These are phyloP conservation scores for Tillus elongatus DNA, from an alignment of 2,888 invertebrate genomes.

Conservation along the genomic window DNA sequence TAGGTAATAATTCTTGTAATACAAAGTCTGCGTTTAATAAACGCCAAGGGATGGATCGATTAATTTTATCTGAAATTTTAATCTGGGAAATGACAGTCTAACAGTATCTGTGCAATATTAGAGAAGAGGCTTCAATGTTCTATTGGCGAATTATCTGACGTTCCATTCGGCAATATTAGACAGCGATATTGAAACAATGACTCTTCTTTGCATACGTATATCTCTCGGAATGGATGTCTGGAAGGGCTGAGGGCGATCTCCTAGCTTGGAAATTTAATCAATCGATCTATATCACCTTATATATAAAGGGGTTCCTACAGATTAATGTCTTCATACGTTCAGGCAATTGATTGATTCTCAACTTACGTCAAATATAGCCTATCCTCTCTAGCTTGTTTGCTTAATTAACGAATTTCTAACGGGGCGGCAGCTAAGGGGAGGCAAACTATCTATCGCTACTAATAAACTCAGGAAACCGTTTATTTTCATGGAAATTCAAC, in stretches of 20 bases:
- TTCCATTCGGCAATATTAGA: slow-evolving; percentile 3
- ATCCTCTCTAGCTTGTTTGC: not conserved
- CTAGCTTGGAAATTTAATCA: slow-evolving; percentile 25
- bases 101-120: too few relatives aligned
- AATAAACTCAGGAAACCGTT: slow-evolving; percentile 12
- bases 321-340: slow-evolving; percentile 30
- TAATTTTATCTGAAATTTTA: too few relatives aligned
- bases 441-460: too few relatives aligned
- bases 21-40: too few relatives aligned
- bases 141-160: too few relatives aligned
- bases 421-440: too few relatives aligned
- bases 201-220: slow-evolving; percentile 2
- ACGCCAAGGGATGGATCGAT: too few relatives aligned
- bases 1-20: too few relatives aligned
- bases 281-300: slow-evolving; percentile 31
- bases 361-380: not conserved
- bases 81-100: too few relatives aligned
- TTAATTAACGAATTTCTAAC: too few relatives aligned
- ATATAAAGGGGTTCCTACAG: slow-evolving; percentile 22
- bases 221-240: not conserved
- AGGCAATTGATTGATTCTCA: slow-evolving; percentile 31
- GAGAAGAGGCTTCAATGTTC: too few relatives aligned
- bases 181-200: slow-evolving; percentile 1
- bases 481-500: slow-evolving; percentile 13
- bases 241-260: not conserved